These are phyloP conservation scores for Nemotelus pantherinus DNA, from an alignment of 2,888 invertebrate species.

Conservation along the genomic window DNA sequence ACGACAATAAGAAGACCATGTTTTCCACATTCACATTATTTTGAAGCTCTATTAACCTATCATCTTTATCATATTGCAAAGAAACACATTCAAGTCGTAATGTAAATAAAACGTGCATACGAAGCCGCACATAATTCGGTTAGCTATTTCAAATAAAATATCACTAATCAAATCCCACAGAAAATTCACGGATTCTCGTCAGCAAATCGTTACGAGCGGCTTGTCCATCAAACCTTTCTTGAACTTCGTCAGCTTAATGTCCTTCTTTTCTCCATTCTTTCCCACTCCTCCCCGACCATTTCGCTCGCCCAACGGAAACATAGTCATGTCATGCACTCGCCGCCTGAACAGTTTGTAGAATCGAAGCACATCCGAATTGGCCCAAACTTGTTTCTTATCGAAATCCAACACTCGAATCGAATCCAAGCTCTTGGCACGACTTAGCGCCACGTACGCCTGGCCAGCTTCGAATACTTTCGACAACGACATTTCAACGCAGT, in stretches of 20 bases:
- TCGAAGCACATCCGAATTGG: slow-evolving; percentile 82
- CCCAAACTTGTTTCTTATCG: slow-evolving; percentile 86
- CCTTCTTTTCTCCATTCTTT: not conserved
- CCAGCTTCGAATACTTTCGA: slow-evolving; percentile 93
- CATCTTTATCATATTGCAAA: too few relatives aligned
- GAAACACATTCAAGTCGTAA: too few relatives aligned
- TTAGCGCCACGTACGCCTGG: slow-evolving; percentile 95
- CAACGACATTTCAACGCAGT: slow-evolving; percentile 94
- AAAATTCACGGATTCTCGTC: slow-evolving; percentile 12
- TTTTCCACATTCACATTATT: too few relatives aligned
- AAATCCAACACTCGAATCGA: slow-evolving; percentile 89
- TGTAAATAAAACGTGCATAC: too few relatives aligned
- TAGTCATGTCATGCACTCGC: slow-evolving; percentile 71
- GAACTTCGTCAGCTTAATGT: slow-evolving; percentile 54
- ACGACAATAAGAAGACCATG: too few relatives aligned
- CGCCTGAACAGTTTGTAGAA: slow-evolving; percentile 80
- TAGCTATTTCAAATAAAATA: too few relatives aligned
- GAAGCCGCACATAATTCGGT: too few relatives aligned
- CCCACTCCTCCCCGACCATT: slow-evolving; percentile 53
- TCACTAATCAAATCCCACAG: too few relatives aligned
- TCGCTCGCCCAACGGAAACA: slow-evolving; percentile 71
- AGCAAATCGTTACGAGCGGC: slow-evolving; percentile 63
- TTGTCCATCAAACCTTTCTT: slow-evolving; percentile 63
- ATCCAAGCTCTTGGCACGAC: slow-evolving; percentile 87
- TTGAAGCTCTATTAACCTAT: too few relatives aligned